Conservation (phyloP, 1,140 invertebrate species). For the Drosophila saltans region DNA sequence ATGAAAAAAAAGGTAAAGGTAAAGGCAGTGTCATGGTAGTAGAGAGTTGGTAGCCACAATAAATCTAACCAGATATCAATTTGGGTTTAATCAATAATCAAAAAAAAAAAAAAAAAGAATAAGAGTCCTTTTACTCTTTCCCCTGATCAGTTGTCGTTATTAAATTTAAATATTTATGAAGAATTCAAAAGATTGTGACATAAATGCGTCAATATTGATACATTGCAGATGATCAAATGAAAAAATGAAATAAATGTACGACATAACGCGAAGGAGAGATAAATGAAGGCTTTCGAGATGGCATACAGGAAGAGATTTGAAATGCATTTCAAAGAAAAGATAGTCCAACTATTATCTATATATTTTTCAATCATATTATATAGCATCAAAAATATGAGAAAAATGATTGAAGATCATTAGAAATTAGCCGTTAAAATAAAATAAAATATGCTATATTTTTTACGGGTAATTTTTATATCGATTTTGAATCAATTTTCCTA, state of each 20-base stretch:
- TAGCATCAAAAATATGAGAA: too few species aligned
- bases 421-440: too few species aligned
- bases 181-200: slow-evolving; percentile 48
- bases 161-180: slow-evolving; percentile 70
- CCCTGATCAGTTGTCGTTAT: not conserved
- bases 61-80: slow-evolving; percentile 64
- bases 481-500: too few species aligned
- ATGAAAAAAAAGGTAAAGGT: not conserved
- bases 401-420: too few species aligned
- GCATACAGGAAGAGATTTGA: not conserved
- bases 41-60: slow-evolving; percentile 35
- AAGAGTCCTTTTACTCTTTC: slow-evolving; percentile 16
- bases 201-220: slow-evolving; percentile 72
- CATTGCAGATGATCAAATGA: slow-evolving; percentile 38
- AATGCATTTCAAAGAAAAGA: not conserved
- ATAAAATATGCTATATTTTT: too few species aligned
- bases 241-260: not conserved
- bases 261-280: not conserved
- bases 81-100: slow-evolving; percentile 54
- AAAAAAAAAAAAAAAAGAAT: not conserved
- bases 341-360: too few species aligned
- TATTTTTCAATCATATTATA: too few species aligned
- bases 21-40: not conserved
- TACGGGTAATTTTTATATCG: too few species aligned
- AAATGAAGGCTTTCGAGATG: too few species aligned